Base-by-base conservation (phyloP, 1,140 invertebrate species). In the Diploscapter pachys region DNA sequence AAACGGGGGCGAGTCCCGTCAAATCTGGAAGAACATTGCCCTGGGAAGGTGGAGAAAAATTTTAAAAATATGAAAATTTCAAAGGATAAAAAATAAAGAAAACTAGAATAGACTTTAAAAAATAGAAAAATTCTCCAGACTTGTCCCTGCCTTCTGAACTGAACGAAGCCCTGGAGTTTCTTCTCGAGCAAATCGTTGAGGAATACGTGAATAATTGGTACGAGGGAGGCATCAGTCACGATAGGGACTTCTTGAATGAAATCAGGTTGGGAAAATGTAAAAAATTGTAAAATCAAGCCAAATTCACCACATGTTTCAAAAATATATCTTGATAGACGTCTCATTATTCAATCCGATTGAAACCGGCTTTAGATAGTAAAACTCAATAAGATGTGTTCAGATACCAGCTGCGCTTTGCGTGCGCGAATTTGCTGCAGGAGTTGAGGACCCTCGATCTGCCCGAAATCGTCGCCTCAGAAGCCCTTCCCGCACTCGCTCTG, bases 171-270 rank as follows among this genome's bases (percentile, higher is more conserved):
- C n/a, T 79, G 3, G 78, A 79, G 54, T 70, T 55, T 8, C 70
- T 79, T 50, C 53, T 79, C n/a, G 71, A 76, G 31, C 70, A 78
- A 54, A 62, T 79, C n/a, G 62, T 79, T 3, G 77, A 79, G 11
- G 67, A 78, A 31, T 79, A 79, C 55, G 72, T 79, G 63, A 79
- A 79, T 68, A 65, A 61, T 8, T 79, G 78, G 78, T 79, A 79
- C 59, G 68, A 66, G 11, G 63, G 52, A 0, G 78, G 63, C 4
- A 79, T 79, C 52, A 79, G 78, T 54, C 66, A 63, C 4, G 78
- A 79, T 56, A 54, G 76, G 54, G 78, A 75, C 3, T 79, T 79
- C 31, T 52, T 79, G 5, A 78, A 79, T 50, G 78, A 79, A 56
- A 79, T 79, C n/a, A 61, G 65, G 78, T 79, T 31, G 31, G 31